Evolutionary conservation across 2,888 invertebrate genomes (phyloP), one percentile per base, ranked within the genome.

Genomic region (Meandrusa payeni): DNA sequence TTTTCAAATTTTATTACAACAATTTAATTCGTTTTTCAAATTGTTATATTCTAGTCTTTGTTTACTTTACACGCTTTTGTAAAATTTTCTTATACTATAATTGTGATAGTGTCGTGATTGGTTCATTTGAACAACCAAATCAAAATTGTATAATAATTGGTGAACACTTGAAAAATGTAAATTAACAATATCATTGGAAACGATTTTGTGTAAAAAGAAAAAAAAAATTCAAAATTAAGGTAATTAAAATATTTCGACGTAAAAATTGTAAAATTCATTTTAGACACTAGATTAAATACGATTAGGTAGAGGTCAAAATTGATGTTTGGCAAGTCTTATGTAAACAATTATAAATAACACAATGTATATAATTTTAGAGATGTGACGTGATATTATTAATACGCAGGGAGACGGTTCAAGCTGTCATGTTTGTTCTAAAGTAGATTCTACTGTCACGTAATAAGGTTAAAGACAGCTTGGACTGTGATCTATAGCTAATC

Each of bases 31-130:
- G 11, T 48, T 51, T 51, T 59, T 63, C 59, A 60, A 73, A 83
- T 83, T 78, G 80, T 81, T 81, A 79, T 77, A 76, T 69, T 85
- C 83, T 83, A 83, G 83, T 80, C 81, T 72, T 79, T 37, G 20
- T 68, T 55, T 43, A 43, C 24, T 44, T 43, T 33, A 31, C 23
- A 3, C 23, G 10, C 22, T 67, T 74, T 69, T 67, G 52, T 57
- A 59, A 58, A 64, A 62, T 64, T 60, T 54, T 59, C n/a, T n/a
- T n/a, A n/a, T 59, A 55, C 49, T 41, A 46, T 48, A 47, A 51
- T 54, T 57, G 52, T 50, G 48, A 51, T 46, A 53, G 51, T 57
- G 64, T 67, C 64, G 64, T 65, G 63, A 57, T 47, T 45, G 27
- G 50, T 44, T 56, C 12, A 11, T 17, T 29, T 7, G 28, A 39